Percentiles rank a stretch among this genome's conserved stretches.
These are phyloP conservation scores for Connochaetes taurinus DNA, from an alignment of 2,113 vertebrate genomes.

Conservation along the genomic window DNA sequence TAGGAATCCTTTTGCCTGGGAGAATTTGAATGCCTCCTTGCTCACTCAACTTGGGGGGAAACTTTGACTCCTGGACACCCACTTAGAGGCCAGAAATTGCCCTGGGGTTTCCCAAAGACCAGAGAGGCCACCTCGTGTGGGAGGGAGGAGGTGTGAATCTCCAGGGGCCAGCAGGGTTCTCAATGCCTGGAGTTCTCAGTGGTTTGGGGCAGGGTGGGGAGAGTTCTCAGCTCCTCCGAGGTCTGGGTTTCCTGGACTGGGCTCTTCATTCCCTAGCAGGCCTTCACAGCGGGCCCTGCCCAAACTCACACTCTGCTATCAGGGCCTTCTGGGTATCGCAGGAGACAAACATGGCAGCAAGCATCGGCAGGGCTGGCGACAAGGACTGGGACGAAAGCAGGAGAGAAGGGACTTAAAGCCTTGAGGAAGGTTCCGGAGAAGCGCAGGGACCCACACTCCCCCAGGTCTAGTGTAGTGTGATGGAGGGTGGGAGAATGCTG, in stretches of 20 bases:
- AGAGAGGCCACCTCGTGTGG: not conserved
- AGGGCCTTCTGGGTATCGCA: rapidly evolving
- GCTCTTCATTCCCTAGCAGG: not conserved
- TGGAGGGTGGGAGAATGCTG: not conserved
- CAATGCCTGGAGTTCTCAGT: not conserved
- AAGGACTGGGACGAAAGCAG: not conserved
- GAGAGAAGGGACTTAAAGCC: not conserved
- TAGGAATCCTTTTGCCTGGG: not conserved
- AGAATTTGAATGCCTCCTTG: not conserved
- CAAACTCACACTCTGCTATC: not conserved
- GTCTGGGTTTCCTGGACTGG: not conserved
- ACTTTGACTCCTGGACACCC: not conserved
- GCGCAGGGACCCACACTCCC: not conserved
- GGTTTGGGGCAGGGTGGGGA: not conserved
- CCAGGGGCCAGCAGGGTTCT: not conserved
- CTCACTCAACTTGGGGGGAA: not conserved
- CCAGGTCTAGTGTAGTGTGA: not conserved
- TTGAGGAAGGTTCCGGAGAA: not conserved
- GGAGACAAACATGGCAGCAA: not conserved
- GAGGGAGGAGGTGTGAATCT: not conserved
- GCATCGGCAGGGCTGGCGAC: no score
- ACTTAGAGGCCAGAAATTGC: not conserved
- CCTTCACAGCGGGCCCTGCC: rapidly evolving
- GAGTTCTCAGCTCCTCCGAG: not conserved
- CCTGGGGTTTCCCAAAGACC: slow-evolving; percentile 7